Percentiles rank a stretch among this genome's conserved stretches.
Evolutionary conservation across 2,797 vertebrate species (phyloP).

Genomic region (Silurus aristotelis): DNA sequence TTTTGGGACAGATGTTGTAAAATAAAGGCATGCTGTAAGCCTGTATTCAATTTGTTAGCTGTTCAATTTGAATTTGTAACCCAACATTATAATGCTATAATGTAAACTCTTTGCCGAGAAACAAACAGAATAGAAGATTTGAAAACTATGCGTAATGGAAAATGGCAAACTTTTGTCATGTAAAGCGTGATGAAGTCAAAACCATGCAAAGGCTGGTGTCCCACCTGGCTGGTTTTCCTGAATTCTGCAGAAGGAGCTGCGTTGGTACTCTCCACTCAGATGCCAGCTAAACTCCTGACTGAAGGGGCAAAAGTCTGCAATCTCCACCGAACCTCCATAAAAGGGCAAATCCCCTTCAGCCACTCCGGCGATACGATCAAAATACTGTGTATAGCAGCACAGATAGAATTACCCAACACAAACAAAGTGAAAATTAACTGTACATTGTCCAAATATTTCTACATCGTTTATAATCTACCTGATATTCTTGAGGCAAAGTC

Average conservation of each 20-base stretch:
- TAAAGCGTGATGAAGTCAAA: background rate
- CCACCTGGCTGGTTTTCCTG: slow-evolving; percentile 92
- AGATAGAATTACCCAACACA: background rate
- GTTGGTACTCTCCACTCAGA: slow-evolving; percentile 90
- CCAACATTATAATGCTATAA: background rate
- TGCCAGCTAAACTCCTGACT: slow-evolving; percentile 98
- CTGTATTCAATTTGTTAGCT: background rate
- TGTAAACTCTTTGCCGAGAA: too few species aligned
- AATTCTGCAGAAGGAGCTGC: slow-evolving; percentile 91
- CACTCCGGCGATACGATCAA: slow-evolving; percentile 84
- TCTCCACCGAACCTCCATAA: slow-evolving; percentile 93
- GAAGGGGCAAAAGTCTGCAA: slow-evolving; percentile 96
- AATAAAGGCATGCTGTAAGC: too few species aligned
- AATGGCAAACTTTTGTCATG: background rate
- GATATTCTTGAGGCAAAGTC: slow-evolving; percentile 80
- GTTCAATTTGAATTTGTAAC: background rate
- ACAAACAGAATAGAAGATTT: background rate
- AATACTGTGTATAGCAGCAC: slow-evolving; percentile 78
- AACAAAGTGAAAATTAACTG: background rate
- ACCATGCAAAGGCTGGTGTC: slow-evolving; percentile 21
- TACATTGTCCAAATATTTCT: background rate
- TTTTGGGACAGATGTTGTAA: too few species aligned
- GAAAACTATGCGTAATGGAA: background rate
- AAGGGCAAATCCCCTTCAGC: slow-evolving; percentile 76
- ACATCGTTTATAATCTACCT: slow-evolving; percentile 66